A percentile compares a stretch with the other conserved stretches of the same genome.
These are phyloP conservation scores for Heliconius hermathena DNA, from an alignment of 1,140 invertebrate species.

Conservation along the genomic window DNA sequence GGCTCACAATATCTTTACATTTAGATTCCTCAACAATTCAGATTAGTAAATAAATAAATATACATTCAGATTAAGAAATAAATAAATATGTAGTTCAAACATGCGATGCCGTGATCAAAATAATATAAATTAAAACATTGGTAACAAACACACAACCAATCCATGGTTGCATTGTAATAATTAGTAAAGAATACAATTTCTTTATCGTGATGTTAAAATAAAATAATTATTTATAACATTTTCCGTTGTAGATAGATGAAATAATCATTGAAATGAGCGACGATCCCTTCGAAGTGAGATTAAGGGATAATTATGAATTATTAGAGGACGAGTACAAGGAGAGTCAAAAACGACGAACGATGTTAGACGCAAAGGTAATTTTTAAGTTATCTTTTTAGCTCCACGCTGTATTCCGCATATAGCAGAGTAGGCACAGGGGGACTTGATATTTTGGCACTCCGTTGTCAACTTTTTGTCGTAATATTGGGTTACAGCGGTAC, in stretches of 20 bases:
- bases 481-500: too few relatives aligned
- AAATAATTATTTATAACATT: not conserved
- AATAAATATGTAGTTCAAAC: too few relatives aligned
- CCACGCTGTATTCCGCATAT: not conserved
- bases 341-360: slow-evolving; percentile 93
- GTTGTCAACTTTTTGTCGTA: not conserved
- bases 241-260: slow-evolving; percentile 85
- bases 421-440: not conserved
- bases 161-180: too few relatives aligned
- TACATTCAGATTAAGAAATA: too few relatives aligned
- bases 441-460: not conserved
- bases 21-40: too few relatives aligned
- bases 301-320: slow-evolving; percentile 97
- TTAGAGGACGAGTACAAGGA: slow-evolving; percentile 98
- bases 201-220: not conserved
- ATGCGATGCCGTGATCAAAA: too few relatives aligned
- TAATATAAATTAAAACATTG: too few relatives aligned
- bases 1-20: too few relatives aligned
- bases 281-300: slow-evolving; percentile 98
- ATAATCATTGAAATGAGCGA: slow-evolving; percentile 96
- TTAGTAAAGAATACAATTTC: too few relatives aligned
- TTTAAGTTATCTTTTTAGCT: not conserved
- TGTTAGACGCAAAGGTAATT: slow-evolving; percentile 94
- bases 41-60: too few relatives aligned
- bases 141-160: too few relatives aligned